phyloP scores from a whole-genome alignment of 2,797 vertebrate genomes.

The Meda fulgida region DNA sequence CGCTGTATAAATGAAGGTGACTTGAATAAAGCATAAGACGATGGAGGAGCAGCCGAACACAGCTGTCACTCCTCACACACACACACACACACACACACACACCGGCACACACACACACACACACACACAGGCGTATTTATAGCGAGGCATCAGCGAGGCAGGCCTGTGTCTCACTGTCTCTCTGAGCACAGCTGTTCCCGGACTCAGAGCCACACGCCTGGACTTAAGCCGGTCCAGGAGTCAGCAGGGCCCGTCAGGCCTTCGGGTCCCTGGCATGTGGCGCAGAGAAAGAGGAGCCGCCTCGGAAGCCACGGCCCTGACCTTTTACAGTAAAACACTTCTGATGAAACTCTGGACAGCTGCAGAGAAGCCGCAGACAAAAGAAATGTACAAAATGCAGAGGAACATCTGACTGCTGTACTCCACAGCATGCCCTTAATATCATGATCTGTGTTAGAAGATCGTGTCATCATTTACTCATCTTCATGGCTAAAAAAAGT shows the following conservation, averaged over 20 bases:
- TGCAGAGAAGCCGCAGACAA: slow-evolving; percentile 70
- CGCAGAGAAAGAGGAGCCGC: slow-evolving; percentile 63
- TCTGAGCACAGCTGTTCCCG: slow-evolving; percentile 82
- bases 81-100: slow-evolving; percentile 51
- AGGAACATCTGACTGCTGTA: slow-evolving; percentile 29
- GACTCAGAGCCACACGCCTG: slow-evolving; percentile 81
- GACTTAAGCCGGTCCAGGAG: slow-evolving; percentile 71
- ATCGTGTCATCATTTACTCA: neutral
- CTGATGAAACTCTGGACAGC: slow-evolving; percentile 71
- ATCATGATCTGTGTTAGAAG: neutral
- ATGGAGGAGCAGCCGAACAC: slow-evolving; percentile 71
- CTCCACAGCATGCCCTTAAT: neutral
- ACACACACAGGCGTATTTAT: slow-evolving; percentile 80
- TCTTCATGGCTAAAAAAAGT: neutral
- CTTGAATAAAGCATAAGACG: too few relatives aligned
- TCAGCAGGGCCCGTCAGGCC: slow-evolving; percentile 75
- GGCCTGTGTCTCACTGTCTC: slow-evolving; percentile 50
- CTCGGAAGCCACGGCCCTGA: slow-evolving; percentile 61
- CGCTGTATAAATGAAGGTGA: too few relatives aligned
- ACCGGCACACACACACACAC: slow-evolving; percentile 51
- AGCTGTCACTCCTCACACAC: slow-evolving; percentile 80
- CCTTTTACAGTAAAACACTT: slow-evolving; percentile 71
- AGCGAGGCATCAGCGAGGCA: slow-evolving; percentile 75
- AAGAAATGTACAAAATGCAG: slow-evolving; percentile 52
- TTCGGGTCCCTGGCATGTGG: slow-evolving; percentile 72